These are phyloP conservation scores for Cervus canadensis DNA, from an alignment of 2,113 vertebrate genomes.

Conservation along the genomic window DNA sequence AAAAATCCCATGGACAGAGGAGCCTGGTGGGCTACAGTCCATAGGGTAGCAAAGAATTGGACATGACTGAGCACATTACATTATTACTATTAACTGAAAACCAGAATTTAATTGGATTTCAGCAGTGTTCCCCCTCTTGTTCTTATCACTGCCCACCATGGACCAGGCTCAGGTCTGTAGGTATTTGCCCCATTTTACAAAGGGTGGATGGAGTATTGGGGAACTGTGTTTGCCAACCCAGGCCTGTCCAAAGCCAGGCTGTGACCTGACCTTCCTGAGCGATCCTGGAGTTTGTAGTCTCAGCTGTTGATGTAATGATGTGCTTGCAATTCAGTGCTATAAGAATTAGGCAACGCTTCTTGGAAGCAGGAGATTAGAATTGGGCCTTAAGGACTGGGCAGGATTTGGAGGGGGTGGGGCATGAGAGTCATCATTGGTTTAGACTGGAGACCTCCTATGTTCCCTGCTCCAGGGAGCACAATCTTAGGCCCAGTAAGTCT, in stretches of 20 bases:
- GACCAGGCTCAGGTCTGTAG: not conserved
- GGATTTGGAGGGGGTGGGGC: not conserved
- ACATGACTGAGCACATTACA: not conserved
- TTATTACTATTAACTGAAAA: accelerated
- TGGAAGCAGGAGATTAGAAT: not conserved
- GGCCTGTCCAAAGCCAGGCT: not conserved
- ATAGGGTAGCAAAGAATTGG: not conserved
- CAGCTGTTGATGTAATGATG: too few species aligned
- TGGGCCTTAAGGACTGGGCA: not conserved
- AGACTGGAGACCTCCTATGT: not conserved
- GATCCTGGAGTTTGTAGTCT: not conserved
- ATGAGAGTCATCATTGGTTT: accelerated
- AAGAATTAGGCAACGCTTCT: not conserved
- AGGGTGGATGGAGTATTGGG: not conserved
- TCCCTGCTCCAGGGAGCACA: not conserved
- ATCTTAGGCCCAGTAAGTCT: not conserved
- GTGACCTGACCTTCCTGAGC: not conserved
- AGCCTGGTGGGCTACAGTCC: not conserved
- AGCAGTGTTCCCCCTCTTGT: not conserved
- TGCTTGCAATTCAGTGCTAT: not conserved
- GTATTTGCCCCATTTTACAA: not conserved
- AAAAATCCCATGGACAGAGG: not conserved
- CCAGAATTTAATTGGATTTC: not conserved
- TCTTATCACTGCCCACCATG: too few species aligned
- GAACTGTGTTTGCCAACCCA: not conserved